Conservation (phyloP, 2,888 invertebrate species). For the Nephrotoma guestfalica region DNA sequence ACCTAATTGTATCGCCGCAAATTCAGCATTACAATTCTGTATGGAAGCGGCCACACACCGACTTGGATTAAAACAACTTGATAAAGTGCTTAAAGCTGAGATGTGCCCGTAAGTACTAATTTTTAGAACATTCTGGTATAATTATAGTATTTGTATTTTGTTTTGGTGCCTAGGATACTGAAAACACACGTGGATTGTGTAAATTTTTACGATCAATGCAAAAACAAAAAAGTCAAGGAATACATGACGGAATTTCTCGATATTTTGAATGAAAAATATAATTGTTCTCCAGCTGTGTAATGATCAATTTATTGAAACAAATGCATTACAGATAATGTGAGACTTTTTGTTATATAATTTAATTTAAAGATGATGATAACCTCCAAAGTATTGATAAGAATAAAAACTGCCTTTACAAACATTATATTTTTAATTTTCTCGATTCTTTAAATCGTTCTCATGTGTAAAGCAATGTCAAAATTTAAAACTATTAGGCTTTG, state of each 20-base stretch:
- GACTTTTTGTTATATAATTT: too few relatives aligned
- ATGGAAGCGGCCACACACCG: not conserved
- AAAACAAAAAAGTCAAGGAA: not conserved
- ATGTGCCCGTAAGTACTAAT: not conserved
- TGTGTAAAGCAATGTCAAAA: too few relatives aligned
- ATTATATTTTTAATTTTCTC: too few relatives aligned
- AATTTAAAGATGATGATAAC: too few relatives aligned
- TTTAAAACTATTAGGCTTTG: too few relatives aligned
- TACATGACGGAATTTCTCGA: not conserved
- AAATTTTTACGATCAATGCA: not conserved
- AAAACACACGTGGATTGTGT: not conserved
- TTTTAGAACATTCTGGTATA: too few relatives aligned
- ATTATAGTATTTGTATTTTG: too few relatives aligned
- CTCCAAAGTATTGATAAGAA: too few relatives aligned
- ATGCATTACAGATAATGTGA: too few relatives aligned
- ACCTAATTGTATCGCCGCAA: not conserved
- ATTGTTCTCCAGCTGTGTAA: not conserved
- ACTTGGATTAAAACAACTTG: not conserved
- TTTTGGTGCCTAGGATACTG: not conserved
- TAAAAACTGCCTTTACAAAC: too few relatives aligned
- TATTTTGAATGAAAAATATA: not conserved
- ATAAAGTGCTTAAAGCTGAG: not conserved
- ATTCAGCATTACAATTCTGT: not conserved
- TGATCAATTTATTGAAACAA: not conserved
- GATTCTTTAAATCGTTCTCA: too few relatives aligned